Evolutionary conservation across 2,888 invertebrate genomes (phyloP).

Genomic region (Pediacus dermestoides): DNA sequence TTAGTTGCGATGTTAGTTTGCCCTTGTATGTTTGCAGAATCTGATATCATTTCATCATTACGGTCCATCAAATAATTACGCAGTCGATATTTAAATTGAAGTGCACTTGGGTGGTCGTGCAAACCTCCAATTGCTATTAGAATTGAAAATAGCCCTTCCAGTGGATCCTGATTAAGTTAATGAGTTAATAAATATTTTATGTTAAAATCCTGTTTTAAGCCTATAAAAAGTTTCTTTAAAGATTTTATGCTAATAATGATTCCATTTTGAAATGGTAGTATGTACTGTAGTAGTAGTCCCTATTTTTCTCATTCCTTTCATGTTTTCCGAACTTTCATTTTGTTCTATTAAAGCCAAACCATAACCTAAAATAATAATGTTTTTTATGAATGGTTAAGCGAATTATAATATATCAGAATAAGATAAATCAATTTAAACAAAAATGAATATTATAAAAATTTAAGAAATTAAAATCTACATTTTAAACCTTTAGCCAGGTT

Average conservation of each 20-base stretch:
- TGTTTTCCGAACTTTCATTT: constrained; percentile 22
- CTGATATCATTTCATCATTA: constrained; percentile 19
- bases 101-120: constrained; percentile 22
- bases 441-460: too few species aligned
- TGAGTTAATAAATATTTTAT: constrained; percentile 18
- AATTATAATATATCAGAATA: too few species aligned
- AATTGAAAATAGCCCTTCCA: constrained; percentile 22
- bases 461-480: too few species aligned
- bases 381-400: too few species aligned
- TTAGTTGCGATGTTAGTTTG: too few species aligned
- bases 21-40: constrained; percentile 19
- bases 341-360: constrained; percentile 25
- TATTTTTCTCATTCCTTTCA: constrained; percentile 17
- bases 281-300: constrained; percentile 12
- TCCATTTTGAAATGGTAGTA: constrained; percentile 28
- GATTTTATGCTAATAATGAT: constrained; percentile 21
- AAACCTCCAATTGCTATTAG: constrained; percentile 22
- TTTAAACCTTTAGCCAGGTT: too few species aligned
- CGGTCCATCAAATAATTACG: neutral
- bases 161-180: constrained; percentile 18
- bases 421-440: too few species aligned
- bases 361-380: constrained; percentile 20
- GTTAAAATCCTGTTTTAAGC: constrained; percentile 13
- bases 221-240: constrained; percentile 15
- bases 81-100: constrained; percentile 24